phyloP scores from a whole-genome alignment of 2,888 invertebrate species.

The Caenorhabditis auriculariae region DNA sequence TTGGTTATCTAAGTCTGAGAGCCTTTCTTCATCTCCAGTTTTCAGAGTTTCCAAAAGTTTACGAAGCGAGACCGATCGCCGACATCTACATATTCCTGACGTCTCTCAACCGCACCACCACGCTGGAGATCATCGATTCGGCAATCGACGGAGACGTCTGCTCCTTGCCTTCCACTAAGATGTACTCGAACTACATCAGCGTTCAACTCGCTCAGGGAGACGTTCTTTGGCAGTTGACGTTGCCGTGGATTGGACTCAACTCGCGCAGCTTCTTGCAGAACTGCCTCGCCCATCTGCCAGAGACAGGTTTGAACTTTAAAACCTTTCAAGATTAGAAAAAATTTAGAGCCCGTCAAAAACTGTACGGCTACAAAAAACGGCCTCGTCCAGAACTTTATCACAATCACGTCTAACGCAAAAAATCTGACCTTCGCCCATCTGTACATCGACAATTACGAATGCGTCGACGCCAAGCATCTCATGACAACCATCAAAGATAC shows the following conservation, averaged over 20 bases:
- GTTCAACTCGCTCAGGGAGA: too few relatives aligned
- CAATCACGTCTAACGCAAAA: not conserved
- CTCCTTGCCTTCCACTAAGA: slow-evolving; percentile 20
- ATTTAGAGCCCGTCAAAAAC: slow-evolving; percentile 9
- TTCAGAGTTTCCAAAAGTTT: slow-evolving; percentile 35
- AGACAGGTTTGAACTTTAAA: not conserved
- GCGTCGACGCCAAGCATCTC: slow-evolving; percentile 8
- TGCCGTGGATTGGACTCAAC: slow-evolving; percentile 20
- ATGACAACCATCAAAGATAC: slow-evolving; percentile 13
- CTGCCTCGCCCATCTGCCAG: slow-evolving; percentile 5
- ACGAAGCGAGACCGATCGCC: slow-evolving; percentile 19
- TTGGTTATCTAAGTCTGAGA: too few relatives aligned
- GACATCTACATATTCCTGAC: slow-evolving; percentile 29
- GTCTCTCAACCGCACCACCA: slow-evolving; percentile 14
- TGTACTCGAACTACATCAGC: slow-evolving; percentile 30
- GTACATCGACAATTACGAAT: slow-evolving; percentile 12
- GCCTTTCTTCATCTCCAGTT: slow-evolving; percentile 1
- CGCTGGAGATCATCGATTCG: slow-evolving; percentile 13
- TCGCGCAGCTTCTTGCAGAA: slow-evolving; percentile 9
- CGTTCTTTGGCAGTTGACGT: slow-evolving; percentile 13
- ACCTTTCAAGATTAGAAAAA: too few relatives aligned
- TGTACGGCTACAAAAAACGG: slow-evolving; percentile 13
- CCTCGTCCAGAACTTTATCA: slow-evolving; percentile 12
- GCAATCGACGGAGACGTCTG: slow-evolving; percentile 25
- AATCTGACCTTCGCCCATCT: slow-evolving; percentile 23